Conservation (phyloP, 2,113 vertebrate species). For the Isurus oxyrinchus region DNA sequence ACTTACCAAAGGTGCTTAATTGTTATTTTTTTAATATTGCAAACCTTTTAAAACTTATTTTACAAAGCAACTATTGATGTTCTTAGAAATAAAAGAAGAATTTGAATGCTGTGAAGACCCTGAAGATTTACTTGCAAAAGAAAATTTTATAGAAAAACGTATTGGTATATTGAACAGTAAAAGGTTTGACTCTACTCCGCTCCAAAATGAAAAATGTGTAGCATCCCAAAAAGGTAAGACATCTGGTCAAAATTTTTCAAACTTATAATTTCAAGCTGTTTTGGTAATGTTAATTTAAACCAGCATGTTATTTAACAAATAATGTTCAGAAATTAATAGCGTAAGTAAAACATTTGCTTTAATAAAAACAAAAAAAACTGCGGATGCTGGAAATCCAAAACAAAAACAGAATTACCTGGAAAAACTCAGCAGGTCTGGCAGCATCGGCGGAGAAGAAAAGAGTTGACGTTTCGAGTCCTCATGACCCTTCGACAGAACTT, state of each 20-base stretch:
- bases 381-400: too few species aligned
- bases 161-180: constrained; percentile 21
- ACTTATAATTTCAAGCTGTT: not conserved
- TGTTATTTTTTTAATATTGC: not conserved
- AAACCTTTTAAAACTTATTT: not conserved
- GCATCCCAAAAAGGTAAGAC: constrained; percentile 42
- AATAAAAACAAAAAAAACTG: too few species aligned
- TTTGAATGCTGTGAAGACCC: constrained; percentile 29
- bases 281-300: not conserved
- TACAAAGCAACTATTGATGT: not conserved
- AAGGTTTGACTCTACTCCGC: not conserved
- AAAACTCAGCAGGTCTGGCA: too few species aligned
- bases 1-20: not conserved
- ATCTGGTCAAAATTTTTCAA: not conserved
- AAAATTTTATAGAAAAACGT: constrained; percentile 29
- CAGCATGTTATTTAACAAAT: not conserved
- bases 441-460: too few species aligned
- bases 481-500: too few species aligned
- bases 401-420: too few species aligned
- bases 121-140: not conserved
- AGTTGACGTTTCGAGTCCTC: too few species aligned
- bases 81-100: constrained; percentile 38
- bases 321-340: not conserved
- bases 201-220: not conserved
- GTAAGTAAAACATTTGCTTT: not conserved